Evolutionary conservation across 2,888 invertebrate species (phyloP).

Genomic region (Anodontia alba): DNA sequence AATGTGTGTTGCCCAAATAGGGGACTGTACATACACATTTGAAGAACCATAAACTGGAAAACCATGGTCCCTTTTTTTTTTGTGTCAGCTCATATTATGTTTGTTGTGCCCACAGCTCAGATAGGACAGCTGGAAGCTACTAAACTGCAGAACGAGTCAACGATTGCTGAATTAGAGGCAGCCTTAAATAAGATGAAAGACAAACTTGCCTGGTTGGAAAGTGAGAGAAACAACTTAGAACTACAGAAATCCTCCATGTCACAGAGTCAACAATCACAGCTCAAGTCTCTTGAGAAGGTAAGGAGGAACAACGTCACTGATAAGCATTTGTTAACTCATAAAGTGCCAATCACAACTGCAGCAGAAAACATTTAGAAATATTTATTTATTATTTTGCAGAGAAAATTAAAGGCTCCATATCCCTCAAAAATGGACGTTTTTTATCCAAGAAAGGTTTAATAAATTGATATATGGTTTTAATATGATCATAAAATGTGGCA

Average conservation of each 20-base stretch:
- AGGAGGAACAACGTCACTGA: too few species aligned
- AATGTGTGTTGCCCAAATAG: too few species aligned
- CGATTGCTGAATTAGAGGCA: slow-evolving; percentile 73
- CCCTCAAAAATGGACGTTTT: too few species aligned
- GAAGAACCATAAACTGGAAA: too few species aligned
- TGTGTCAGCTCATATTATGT: too few species aligned
- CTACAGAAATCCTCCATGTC: slow-evolving; percentile 68
- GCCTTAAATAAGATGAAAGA: slow-evolving; percentile 75
- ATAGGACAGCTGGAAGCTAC: slow-evolving; percentile 82
- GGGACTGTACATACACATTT: too few species aligned
- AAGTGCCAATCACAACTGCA: not conserved
- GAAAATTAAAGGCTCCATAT: too few species aligned
- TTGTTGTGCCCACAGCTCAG: slow-evolving; percentile 65
- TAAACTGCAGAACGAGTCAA: slow-evolving; percentile 78
- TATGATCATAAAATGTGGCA: too few species aligned
- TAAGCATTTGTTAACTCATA: not conserved
- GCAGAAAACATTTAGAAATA: too few species aligned
- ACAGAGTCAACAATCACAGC: slow-evolving; percentile 68
- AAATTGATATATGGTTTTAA: too few species aligned
- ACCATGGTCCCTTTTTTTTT: too few species aligned
- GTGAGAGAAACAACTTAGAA: slow-evolving; percentile 73
- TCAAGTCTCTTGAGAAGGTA: slow-evolving; percentile 77
- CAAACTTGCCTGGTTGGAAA: slow-evolving; percentile 75
- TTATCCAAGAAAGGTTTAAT: too few species aligned
- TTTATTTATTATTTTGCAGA: not conserved